phyloP scores from a whole-genome alignment of 1,140 invertebrate species.

The Holcopasites calliopsidis region DNA sequence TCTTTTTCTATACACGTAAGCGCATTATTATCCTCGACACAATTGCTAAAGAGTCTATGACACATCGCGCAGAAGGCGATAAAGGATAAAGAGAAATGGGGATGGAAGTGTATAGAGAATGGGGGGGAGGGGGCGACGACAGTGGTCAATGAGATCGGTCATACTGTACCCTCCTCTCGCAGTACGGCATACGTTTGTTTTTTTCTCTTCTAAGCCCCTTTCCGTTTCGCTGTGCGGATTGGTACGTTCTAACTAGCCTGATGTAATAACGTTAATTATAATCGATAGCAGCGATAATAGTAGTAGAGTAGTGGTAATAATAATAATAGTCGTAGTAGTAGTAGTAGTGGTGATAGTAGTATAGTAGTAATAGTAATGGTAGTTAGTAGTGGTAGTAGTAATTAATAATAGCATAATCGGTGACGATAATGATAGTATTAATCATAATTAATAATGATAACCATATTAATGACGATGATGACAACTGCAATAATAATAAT shows the following conservation, averaged over 20 bases:
- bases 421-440: conserved; percentile 61
- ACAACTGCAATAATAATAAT: conserved; percentile 53
- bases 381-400: conserved; percentile 59
- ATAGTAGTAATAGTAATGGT: conserved; percentile 60
- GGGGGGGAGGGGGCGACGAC: conserved; percentile 70
- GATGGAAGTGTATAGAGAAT: conserved; percentile 66
- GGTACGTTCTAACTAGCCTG: conserved; percentile 71
- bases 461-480: conserved; percentile 36
- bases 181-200: conserved; percentile 63
- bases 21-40: conserved; percentile 75
- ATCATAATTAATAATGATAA: conserved; percentile 58
- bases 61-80: conserved; percentile 47
- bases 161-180: conserved; percentile 57
- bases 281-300: conserved; percentile 71
- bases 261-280: conserved; percentile 70
- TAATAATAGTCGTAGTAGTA: too few relatives aligned
- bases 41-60: conserved; percentile 72
- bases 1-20: conserved; percentile 76
- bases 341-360: conserved; percentile 66
- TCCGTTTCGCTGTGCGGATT: conserved; percentile 52
- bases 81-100: conserved; percentile 52
- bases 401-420: conserved; percentile 53
- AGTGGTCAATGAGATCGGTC: conserved; percentile 79
- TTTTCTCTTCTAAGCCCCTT: not conserved
- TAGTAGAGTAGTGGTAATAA: conserved; percentile 67